Base-by-base conservation (phyloP, 2,797 vertebrate species). In the Chloroceryle amazona region DNA sequence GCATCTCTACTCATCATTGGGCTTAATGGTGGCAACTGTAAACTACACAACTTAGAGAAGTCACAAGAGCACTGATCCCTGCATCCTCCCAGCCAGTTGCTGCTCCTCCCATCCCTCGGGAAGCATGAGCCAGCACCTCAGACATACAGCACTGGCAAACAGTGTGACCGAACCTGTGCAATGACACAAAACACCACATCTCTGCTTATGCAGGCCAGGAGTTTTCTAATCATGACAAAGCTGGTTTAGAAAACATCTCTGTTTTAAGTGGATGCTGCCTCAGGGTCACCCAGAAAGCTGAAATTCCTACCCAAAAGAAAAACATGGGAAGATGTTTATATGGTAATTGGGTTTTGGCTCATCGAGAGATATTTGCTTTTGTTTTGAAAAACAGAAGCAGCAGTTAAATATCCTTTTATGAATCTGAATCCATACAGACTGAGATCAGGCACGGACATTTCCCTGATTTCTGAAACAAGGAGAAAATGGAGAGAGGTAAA, bases 1-100 rank as follows among this genome's bases (percentile, higher is more conserved):
- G 23, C 9, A 58, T 21, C 35, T 29, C 1, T n/a, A 49, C 22
- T 62, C 10, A 3, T 9, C 1, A 0, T 0, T 20, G 14, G 35
- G 22, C 13, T 74, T 20, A 79, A 49, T 1, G 2, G 41, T 37
- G 71, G 44, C 29, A 57, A 8, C 6, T 25, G n/a, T 23, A 37
- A 93, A 55, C 17, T 6, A 26, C 23, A 37, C 10, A 44, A 42
- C 9, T 13, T 22, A 37, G 31, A 81, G 22, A 73, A 60, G 28
- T 39, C 52, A 78, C 39, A n/a, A 71, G 71, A 65, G 28, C 37
- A 70, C 31, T 54, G 62, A 63, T 26, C 16, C 13, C 5, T 17
- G 67, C 5, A 3, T 22, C 16, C 16, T 49, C 16, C 8, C 51
- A 54, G 26, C 15, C 44, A 47, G 13, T 20, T 35, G 28, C 20